Conservation (phyloP, 1,140 invertebrate genomes). For the Hetaerina americana region DNA sequence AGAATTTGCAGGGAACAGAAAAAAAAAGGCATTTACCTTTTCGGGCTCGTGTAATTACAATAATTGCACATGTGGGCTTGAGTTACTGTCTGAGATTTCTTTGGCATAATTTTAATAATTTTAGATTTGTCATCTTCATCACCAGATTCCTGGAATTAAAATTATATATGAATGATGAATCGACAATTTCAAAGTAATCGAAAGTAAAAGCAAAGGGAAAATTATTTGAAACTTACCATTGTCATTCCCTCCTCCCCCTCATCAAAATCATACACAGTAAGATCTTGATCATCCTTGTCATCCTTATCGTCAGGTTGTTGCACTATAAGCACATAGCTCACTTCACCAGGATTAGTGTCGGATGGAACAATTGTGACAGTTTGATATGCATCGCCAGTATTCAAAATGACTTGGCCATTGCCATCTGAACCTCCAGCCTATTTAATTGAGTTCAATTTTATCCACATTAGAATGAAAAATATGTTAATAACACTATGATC, state of each 20-base stretch:
- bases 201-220: neutral
- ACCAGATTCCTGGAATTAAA: slow-evolving; percentile 38
- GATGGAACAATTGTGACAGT: slow-evolving; percentile 78
- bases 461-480: no score
- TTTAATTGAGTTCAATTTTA: neutral
- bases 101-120: slow-evolving; percentile 48
- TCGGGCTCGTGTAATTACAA: slow-evolving; percentile 80
- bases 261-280: slow-evolving; percentile 42
- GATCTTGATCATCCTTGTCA: slow-evolving; percentile 30
- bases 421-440: slow-evolving; percentile 4
- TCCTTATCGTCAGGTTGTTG: slow-evolving; percentile 48
- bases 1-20: neutral
- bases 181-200: neutral
- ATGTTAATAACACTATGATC: no score
- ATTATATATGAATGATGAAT: no score
- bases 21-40: slow-evolving; percentile 37
- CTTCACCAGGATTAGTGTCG: slow-evolving; percentile 60
- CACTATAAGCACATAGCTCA: slow-evolving; percentile 82
- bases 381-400: slow-evolving; percentile 55
- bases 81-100: slow-evolving; percentile 54
- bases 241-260: slow-evolving; percentile 40
- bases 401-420: slow-evolving; percentile 32
- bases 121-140: slow-evolving; percentile 57
- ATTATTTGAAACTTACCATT: neutral
- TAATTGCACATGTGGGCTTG: slow-evolving; percentile 75